Base-by-base conservation (phyloP, 2,888 invertebrate species). In the Pristionchus mayeri region DNA sequence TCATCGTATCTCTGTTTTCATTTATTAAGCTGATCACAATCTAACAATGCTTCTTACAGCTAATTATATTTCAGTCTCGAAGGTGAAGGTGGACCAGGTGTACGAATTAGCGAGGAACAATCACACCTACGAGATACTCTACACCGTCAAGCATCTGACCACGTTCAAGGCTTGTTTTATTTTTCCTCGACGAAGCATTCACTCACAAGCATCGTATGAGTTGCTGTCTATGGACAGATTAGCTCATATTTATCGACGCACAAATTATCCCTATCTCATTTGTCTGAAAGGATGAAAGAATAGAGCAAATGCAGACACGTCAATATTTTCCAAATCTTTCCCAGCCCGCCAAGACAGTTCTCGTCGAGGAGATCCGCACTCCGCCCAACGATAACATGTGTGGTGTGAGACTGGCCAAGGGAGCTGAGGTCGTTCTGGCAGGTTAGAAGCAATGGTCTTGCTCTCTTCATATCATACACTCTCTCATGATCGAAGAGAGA, bases 71-170 rank as follows among this genome's bases (percentile, higher is more conserved):
- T 3, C 40, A 67, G 67, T 67, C 67, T 67, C 67, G 1, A 67
- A 67, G 40, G 30, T 67, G 21, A 67, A 37, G 37, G 40, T 67
- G 6, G 67, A 67, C 37, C 34, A 37, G 4, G 67, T 67, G 3
- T 67, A 67, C 67, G 67, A 67, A 37, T 18, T 67, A 37, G 40
- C 34, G 2, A 37, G 37, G 67, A 37, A 67, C 67, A 67, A 67
- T 21, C 40, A 67, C 67, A 67, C 67, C 3, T 67, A 67, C 16
- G 67, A 67, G 18, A 27, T 30, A 21, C 67, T 67, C 21, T 67
- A 67, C 67, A 67, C 67, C 1, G 37, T 67, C 40, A 67, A 67
- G 67, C 67, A 67, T 67, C 67, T 67, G 37, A 37, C 37, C 3
- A 67, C 67, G 34, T 67, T 40, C 34, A 67, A 67, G 67, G 67